Evolutionary conservation across 2,113 vertebrate genomes (phyloP).

Genomic region (Thunnus thynnus): DNA sequence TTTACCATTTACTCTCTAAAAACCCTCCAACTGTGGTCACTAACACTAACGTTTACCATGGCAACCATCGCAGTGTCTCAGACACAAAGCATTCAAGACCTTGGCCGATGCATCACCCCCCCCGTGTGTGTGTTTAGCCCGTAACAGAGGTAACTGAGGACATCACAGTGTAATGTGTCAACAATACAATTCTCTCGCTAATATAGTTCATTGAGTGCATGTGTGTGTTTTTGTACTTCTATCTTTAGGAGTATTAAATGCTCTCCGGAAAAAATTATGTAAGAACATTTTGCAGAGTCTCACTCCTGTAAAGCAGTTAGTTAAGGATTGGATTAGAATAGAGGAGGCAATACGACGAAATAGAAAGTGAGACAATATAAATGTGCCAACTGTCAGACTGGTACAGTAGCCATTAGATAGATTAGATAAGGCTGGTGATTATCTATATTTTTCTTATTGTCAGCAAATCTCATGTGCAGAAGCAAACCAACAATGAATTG

Average conservation of each 20-base stretch:
- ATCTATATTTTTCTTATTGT: too few species aligned
- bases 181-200: neutral
- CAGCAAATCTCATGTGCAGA: too few species aligned
- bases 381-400: too few species aligned
- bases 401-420: too few species aligned
- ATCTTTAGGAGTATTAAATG: neutral
- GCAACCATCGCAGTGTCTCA: constrained; percentile 48
- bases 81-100: constrained; percentile 1
- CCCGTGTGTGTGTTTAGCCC: constrained; percentile 18
- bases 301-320: fast-evolving
- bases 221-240: neutral
- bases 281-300: neutral
- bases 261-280: too few species aligned
- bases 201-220: neutral
- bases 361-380: too few species aligned
- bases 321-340: neutral
- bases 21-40: constrained; percentile 10
- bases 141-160: constrained; percentile 5
- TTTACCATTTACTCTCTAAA: too few species aligned
- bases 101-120: neutral
- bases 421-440: too few species aligned
- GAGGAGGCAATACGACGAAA: neutral
- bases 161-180: constrained; percentile 15
- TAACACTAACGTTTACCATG: constrained; percentile 46
- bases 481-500: too few species aligned